Evolutionary conservation across 2,888 invertebrate species (phyloP), one percentile per base, ranked within the genome.

Genomic region (Aproaerema taeniolella): DNA sequence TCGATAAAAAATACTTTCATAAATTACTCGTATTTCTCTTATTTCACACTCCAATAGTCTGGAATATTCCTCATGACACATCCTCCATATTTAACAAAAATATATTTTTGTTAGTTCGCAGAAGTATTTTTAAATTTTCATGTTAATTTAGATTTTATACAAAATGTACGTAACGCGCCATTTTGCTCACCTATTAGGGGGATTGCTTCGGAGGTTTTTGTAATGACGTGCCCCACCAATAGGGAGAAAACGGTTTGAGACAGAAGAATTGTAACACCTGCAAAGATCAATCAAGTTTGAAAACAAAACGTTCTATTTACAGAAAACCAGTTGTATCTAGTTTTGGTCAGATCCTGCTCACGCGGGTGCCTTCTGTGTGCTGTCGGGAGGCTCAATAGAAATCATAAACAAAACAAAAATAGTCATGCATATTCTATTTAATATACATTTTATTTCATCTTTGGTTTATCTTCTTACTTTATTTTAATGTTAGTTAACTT

Each of bases 181-280:
- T 62, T 73, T n/a, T n/a, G n/a, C 87, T 87, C 87, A 97, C 98
- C 99, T 95, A 99, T 96, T 85, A 98, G 92, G 82, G 99, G 98
- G 88, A 99, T 95, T 80, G 98, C 98, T 89, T 98, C 98, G 87
- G 98, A 98, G 87, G 98, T 98, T 91, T 96, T 96, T 87, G 98
- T 98, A 91, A 98, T 96, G 88, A 97, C 96, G 91, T 98, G 97
- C 83, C 97, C 96, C 90, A 99, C 97, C 94, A 98, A 94, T 90
- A 98, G 93, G 87, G 98, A 95, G 91, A 99, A 98, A 89, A 98
- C 98, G 88, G 97, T 98, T 92, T 98, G 95, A 76, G 98, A 98
- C 89, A 99, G 95, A 88, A 98, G 94, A 89, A 98, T 97, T 89
- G 97, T 98, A 87, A 98, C 96, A 93, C 97, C 97, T 98, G 96